Evolutionary conservation across 2,888 invertebrate genomes (phyloP), one percentile per base, ranked within the genome.

Genomic region (Dorcus parallelipipedus): DNA sequence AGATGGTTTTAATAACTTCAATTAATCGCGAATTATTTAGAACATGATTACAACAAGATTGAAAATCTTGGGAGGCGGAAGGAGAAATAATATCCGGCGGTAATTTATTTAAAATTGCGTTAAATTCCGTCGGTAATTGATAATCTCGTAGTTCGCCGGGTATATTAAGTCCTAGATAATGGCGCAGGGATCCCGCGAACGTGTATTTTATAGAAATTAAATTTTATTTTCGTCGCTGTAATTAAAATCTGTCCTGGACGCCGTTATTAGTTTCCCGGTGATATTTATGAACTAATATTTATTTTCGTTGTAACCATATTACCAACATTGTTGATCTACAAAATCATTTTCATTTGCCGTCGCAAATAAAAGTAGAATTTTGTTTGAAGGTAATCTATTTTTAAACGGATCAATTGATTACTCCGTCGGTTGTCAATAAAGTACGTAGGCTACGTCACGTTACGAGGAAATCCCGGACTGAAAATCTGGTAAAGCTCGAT

Each of bases 91-190:
- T 40, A 51, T 51, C 51, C 39, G 51, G 9, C 26, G 57, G 57
- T 59, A 63, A 61, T 63, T 59, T 55, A 56, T 59, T 58, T 57
- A 59, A 61, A 63, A 63, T 61, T 59, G 56, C 49, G 59, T 63
- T 63, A 63, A 58, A 61, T 61, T 61, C 57, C 59, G 59, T 54
- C 53, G 56, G 60, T 51, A 52, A 58, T 57, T 52, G 45, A 45
- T 45, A 45, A 45, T 45, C 45, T 45, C 17, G 45, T 48, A n/a
- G 42, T 45, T 61, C 56, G 54, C 51, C 52, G 47, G 49, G 49
- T 39, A 48, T 58, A 58, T 58, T 58, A 61, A 58, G 42, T 40
- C 41, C 54, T 53, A 43, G 52, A 61, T 61, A 58, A 58, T 53
- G 52, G 49, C 41, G 40, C 56, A 33, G 20, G 40, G 51, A 51